These are phyloP conservation scores for Cydia splendana DNA, from an alignment of 1,140 invertebrate genomes.

Conservation along the genomic window DNA sequence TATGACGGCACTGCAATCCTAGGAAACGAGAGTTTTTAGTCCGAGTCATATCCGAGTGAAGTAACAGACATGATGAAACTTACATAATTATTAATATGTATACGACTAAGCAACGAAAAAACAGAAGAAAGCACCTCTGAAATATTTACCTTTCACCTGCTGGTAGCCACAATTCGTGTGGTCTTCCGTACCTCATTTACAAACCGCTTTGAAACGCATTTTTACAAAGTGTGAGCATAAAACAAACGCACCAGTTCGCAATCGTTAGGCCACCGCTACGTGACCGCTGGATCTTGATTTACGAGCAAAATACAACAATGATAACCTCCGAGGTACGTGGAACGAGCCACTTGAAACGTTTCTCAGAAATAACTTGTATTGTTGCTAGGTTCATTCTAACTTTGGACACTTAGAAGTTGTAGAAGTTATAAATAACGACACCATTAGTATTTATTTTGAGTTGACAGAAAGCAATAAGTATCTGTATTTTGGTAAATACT, in stretches of 20 bases:
- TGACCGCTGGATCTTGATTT: slow-evolving; percentile 40
- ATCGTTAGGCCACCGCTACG: slow-evolving; percentile 29
- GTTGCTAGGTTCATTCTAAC: slow-evolving; percentile 2
- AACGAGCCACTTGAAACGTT: slow-evolving; percentile 37
- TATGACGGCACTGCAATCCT: too few relatives aligned
- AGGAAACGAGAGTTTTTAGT: neutral
- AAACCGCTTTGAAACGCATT: slow-evolving; percentile 3
- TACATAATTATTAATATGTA: too few relatives aligned
- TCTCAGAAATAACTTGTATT: slow-evolving; percentile 23
- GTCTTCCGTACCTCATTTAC: neutral
- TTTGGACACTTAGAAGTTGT: neutral
- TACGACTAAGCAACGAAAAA: neutral
- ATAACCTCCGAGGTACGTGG: slow-evolving; percentile 42
- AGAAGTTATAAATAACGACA: neutral
- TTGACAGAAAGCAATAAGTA: too few relatives aligned
- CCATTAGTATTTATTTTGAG: neutral
- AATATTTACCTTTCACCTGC: neutral
- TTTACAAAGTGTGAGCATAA: slow-evolving; percentile 9
- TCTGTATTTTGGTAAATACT: neutral
- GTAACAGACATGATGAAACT: too few relatives aligned
- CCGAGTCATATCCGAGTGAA: neutral
- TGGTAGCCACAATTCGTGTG: neutral
- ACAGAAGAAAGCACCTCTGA: too few relatives aligned
- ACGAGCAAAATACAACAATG: slow-evolving; percentile 40
- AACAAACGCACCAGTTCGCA: neutral